A percentile compares a stretch with the other conserved stretches of the same genome.
Conservation (phyloP, 2,113 vertebrate species). For the Condylura cristata region DNA sequence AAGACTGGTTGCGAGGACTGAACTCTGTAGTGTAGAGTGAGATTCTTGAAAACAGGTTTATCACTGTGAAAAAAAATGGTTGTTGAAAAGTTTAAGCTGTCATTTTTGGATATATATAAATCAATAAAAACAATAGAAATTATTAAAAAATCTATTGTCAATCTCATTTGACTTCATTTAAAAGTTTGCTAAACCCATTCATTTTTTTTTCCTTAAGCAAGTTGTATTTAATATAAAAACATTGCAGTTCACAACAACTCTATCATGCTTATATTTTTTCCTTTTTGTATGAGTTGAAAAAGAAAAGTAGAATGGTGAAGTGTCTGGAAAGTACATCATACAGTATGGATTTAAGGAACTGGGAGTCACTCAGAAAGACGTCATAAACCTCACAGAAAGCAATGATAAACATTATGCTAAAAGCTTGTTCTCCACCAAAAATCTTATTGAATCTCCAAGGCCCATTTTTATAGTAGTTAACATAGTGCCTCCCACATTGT, state of each 20-base stretch:
- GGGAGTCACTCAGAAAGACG: not conserved
- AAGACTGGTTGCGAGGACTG: not conserved
- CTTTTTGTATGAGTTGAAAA: conserved; percentile 24
- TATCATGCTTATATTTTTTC: conserved; percentile 7
- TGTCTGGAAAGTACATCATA: not conserved
- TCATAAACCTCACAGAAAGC: not conserved
- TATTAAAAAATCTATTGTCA: not conserved
- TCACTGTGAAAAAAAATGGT: not conserved
- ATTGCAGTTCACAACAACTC: conserved; percentile 35
- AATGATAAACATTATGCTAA: not conserved
- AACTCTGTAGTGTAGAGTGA: not conserved
- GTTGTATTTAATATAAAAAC: conserved; percentile 29
- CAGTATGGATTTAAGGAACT: not conserved
- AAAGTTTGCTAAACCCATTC: not conserved
- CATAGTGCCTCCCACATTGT: not conserved
- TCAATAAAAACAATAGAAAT: not conserved
- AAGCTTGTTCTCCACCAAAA: not conserved
- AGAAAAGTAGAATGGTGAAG: conserved; percentile 36
- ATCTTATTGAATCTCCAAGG: not conserved
- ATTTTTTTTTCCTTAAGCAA: too few relatives aligned
- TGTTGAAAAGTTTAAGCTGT: not conserved
- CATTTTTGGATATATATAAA: not conserved
- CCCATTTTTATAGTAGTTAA: not conserved
- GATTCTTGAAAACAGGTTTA: not conserved
- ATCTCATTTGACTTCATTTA: not conserved